Percentiles rank a stretch among this genome's conserved stretches.
These are phyloP conservation scores for Cosmopolites sordidus DNA, from an alignment of 2,888 invertebrate genomes.

Conservation along the genomic window DNA sequence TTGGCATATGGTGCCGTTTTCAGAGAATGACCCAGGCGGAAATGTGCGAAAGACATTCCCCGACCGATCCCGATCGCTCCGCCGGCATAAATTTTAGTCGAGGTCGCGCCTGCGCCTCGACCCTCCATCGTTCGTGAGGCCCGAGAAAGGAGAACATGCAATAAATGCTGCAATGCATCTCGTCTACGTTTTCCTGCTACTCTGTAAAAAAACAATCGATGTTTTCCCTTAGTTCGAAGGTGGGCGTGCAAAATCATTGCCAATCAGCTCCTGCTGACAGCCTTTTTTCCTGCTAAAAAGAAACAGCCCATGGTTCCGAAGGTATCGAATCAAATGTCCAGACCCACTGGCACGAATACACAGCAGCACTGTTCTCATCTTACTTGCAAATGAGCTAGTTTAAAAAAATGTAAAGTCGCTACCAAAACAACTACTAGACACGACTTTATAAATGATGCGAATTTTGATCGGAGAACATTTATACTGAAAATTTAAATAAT, in stretches of 20 bases:
- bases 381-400: not conserved
- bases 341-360: not conserved
- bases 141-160: constrained; percentile 43
- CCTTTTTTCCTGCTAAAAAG: not conserved
- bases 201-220: constrained; percentile 16
- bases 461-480: too few species aligned
- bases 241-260: constrained; percentile 12
- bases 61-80: constrained; percentile 9
- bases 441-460: not conserved
- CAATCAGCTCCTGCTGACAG: not conserved
- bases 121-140: constrained; percentile 33
- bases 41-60: too few species aligned
- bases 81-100: constrained; percentile 37
- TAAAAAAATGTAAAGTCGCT: not conserved
- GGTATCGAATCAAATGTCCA: not conserved
- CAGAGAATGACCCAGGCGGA: not conserved
- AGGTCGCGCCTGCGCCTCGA: constrained; percentile 44
- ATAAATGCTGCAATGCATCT: constrained; percentile 23
- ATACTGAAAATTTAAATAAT: too few species aligned
- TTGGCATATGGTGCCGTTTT: too few species aligned
- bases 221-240: constrained; percentile 9
- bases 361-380: not conserved
- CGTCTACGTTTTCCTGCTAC: constrained; percentile 17
- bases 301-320: not conserved
- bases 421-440: not conserved